Base-by-base conservation (phyloP, 1,140 invertebrate genomes). In the Drosophila erecta region DNA sequence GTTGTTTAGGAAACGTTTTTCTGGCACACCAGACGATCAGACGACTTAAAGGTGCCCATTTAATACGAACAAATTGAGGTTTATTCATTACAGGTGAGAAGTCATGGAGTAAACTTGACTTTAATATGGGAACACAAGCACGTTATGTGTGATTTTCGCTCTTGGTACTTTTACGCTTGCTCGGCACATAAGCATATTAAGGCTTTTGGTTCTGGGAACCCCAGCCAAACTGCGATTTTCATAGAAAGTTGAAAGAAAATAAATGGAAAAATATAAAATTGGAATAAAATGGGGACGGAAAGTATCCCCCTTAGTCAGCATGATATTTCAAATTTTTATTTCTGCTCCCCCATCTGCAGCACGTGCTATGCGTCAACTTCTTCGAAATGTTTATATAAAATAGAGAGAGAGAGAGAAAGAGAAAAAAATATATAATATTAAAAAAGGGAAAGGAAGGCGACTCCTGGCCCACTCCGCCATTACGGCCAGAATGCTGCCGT, bases 271-370 rank as follows among this genome's bases (percentile, higher is more conserved):
- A 69, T 51, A 64, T 53, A 46, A 57, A 56, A 60, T 69, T 58
- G 59, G 24, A 33, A 66, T 64, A 44, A 69, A 75, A 85, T 58
- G 66, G 62, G 69, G 15, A 72, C 80, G 67, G 22, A 53, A 72
- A 74, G 69, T 72, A 67, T 56, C 41, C 27, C 65, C 75, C 84
- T 64, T 76, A 87, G 83, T 86, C 84, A 87, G 79, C 84, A 79
- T 86, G 75, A 86, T 65, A 65, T 86, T 86, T 83, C 30, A 53
- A 61, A 73, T 77, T 77, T 72, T 47, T 20, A 61, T 76, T 72
- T 37, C 46, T 15, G 47, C 38, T 30, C 22, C 24, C 66, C 44
- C 24, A 11, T 4, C 20, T 60, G 73, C 40, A 66, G 64, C 72
- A 76, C 75, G 72, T 66, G 72, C 50, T 37, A 49, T 70, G 66